A percentile compares a stretch with the other conserved stretches of the same genome.
These are phyloP conservation scores for Drosophila seguyi DNA, from an alignment of 1,140 invertebrate species.

Conservation along the genomic window DNA sequence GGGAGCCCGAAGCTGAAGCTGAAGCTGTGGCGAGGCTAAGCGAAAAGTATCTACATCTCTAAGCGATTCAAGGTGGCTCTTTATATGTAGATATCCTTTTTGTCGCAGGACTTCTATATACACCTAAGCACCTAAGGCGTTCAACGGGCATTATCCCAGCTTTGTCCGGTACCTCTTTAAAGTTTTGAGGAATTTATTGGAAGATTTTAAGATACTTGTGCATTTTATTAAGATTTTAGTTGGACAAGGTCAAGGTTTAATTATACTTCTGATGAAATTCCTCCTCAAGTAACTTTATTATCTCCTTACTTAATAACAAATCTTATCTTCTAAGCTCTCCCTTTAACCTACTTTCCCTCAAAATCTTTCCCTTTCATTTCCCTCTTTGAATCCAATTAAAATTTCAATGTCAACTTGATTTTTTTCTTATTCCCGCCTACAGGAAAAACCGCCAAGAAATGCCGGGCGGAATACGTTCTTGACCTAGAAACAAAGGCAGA, in stretches of 20 bases:
- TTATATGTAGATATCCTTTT: conserved; percentile 3
- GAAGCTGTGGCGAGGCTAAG: conserved; percentile 19
- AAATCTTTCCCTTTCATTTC: neutral
- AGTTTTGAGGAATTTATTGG: neutral
- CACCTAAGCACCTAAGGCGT: conserved; percentile 2
- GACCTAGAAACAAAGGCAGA: conserved; percentile 82
- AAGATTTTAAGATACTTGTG: too few relatives aligned
- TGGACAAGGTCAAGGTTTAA: neutral
- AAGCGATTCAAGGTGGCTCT: conserved; percentile 40
- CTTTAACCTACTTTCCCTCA: neutral
- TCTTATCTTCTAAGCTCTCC: neutral
- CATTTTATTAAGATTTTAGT: neutral
- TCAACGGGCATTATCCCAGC: neutral
- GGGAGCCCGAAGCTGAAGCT: neutral
- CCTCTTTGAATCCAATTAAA: conserved; percentile 34
- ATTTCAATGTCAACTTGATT: conserved; percentile 56
- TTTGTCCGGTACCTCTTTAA: neutral
- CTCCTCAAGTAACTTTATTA: too few relatives aligned
- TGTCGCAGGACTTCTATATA: neutral
- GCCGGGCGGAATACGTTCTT: conserved; percentile 72
- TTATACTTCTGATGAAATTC: neutral
- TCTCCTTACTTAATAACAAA: too few relatives aligned
- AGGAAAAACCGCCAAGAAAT: conserved; percentile 35
- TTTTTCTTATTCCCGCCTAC: conserved; percentile 2
- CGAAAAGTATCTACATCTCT: conserved; percentile 51